phyloP scores from a whole-genome alignment of 92 coral and sea anemone species.

The Porites divaricata region DNA sequence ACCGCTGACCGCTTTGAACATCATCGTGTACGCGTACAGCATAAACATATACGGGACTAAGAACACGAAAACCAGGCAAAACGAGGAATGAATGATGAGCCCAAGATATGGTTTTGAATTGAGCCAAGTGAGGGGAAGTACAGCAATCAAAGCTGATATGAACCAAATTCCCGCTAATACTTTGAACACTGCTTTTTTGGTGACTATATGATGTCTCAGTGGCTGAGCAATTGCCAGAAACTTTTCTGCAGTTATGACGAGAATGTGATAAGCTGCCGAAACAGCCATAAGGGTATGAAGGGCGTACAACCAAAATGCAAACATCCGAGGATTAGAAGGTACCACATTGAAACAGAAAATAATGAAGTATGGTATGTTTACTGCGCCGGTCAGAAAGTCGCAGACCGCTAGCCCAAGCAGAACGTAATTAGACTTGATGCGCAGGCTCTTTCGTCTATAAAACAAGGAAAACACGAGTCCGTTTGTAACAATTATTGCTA shows the following conservation, averaged over 20 bases:
- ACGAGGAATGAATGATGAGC: slow-evolving; percentile 59
- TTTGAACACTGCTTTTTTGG: slow-evolving; percentile 46
- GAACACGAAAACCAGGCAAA: slow-evolving; percentile 63
- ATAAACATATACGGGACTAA: slow-evolving; percentile 72
- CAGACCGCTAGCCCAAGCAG: slow-evolving; percentile 44
- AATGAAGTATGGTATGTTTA: slow-evolving; percentile 34
- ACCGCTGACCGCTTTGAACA: slow-evolving; percentile 58
- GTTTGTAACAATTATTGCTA: slow-evolving; percentile 12
- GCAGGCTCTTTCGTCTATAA: slow-evolving; percentile 9
- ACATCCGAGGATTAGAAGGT: not conserved
- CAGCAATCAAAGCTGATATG: slow-evolving; percentile 54
- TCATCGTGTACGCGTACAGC: slow-evolving; percentile 62
- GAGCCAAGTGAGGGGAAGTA: slow-evolving; percentile 69
- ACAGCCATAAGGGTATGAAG: slow-evolving; percentile 54
- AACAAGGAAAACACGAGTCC: slow-evolving; percentile 36
- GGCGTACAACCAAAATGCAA: slow-evolving; percentile 14
- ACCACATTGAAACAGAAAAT: slow-evolving; percentile 11
- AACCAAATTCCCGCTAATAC: slow-evolving; percentile 67
- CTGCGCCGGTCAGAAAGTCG: slow-evolving; percentile 40
- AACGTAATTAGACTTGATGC: slow-evolving; percentile 23
- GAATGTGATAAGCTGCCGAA: slow-evolving; percentile 74
- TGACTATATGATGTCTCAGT: slow-evolving; percentile 64
- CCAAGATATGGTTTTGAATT: too few species aligned
- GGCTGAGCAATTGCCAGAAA: slow-evolving; percentile 80
- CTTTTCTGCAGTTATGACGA: slow-evolving; percentile 75